Conservation (phyloP, 1,140 invertebrate species). For the Gonioctena quinquepunctata region DNA sequence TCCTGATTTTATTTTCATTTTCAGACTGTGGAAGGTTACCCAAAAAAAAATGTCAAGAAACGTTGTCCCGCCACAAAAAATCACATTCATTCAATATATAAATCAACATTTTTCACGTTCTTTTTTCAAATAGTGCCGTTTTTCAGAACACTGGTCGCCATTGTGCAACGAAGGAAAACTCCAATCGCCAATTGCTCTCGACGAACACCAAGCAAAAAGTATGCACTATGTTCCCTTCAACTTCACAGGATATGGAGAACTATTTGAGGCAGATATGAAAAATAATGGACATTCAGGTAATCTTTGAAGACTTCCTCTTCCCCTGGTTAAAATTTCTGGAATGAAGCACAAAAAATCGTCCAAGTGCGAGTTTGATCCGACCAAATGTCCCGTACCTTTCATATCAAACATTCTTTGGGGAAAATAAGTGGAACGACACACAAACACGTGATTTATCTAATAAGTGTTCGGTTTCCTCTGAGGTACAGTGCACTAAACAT, state of each 20-base stretch:
- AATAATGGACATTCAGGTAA: constrained; percentile 61
- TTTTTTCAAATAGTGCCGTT: too few species aligned
- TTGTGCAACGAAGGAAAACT: constrained; percentile 53
- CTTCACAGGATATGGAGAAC: constrained; percentile 53
- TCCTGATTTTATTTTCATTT: too few species aligned
- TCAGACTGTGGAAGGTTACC: too few species aligned
- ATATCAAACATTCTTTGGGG: not conserved
- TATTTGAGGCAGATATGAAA: constrained; percentile 47
- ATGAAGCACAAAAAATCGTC: too few species aligned
- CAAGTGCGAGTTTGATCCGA: not conserved
- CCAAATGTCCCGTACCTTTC: not conserved
- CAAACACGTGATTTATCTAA: not conserved
- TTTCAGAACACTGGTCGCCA: constrained; percentile 56
- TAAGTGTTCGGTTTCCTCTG: not conserved
- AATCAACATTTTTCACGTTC: too few species aligned
- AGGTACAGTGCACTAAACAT: not conserved
- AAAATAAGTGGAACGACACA: not conserved
- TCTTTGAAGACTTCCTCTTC: too few species aligned
- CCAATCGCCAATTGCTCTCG: constrained; percentile 59
- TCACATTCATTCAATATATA: too few species aligned
- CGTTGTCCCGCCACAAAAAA: too few species aligned
- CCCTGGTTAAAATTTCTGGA: too few species aligned
- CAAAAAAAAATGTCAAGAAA: too few species aligned
- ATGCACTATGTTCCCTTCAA: constrained; percentile 51
- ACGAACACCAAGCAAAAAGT: constrained; percentile 42